A percentile compares a stretch with the other conserved stretches of the same genome.
phyloP scores from a whole-genome alignment of 2,797 vertebrate species.

The Toxotes lorentzi region DNA sequence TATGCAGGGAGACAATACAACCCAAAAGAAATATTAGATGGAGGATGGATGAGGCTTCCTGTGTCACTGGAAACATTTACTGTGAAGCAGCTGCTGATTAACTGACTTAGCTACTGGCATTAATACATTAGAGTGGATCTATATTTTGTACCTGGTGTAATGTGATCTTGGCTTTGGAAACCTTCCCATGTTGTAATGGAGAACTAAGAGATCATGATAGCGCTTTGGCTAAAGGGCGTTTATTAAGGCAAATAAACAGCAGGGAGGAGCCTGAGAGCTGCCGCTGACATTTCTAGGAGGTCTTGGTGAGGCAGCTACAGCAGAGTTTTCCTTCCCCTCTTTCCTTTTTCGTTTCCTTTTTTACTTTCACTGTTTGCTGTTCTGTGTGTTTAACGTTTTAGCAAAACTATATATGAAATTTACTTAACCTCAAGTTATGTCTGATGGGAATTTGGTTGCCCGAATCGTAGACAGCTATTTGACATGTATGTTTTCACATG shows the following conservation, averaged over 20 bases:
- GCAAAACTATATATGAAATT: background rate
- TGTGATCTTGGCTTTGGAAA: conserved; percentile 12
- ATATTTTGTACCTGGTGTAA: background rate
- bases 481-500: too few relatives aligned
- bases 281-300: conserved; percentile 48
- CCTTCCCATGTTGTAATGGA: conserved; percentile 2
- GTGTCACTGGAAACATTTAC: background rate
- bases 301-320: conserved; percentile 11
- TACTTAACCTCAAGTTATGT: background rate
- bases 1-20: background rate
- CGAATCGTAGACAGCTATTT: background rate
- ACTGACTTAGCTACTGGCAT: background rate
- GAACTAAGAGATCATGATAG: conserved; percentile 26
- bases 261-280: conserved; percentile 19
- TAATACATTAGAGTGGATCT: background rate
- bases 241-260: conserved; percentile 29
- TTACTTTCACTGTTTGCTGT: background rate
- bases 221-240: background rate
- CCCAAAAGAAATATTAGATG: background rate
- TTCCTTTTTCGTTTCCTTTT: background rate
- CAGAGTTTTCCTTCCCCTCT: background rate
- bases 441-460: background rate
- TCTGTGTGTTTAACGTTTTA: background rate
- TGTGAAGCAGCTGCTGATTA: conserved; percentile 6
- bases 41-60: background rate